Evolutionary conservation across 1,140 invertebrate species (phyloP).

Genomic region (Lepidostoma basale): DNA sequence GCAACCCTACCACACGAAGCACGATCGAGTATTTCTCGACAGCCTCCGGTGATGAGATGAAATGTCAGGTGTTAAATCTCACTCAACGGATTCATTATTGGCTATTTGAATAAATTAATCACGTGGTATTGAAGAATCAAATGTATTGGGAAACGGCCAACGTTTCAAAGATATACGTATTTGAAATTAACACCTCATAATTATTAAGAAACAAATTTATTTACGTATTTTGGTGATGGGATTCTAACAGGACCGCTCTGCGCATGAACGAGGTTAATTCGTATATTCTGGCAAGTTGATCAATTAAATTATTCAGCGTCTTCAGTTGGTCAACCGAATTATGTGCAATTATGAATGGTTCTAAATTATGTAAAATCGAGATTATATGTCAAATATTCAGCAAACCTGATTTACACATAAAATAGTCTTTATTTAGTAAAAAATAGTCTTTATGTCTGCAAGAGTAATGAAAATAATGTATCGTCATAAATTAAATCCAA

Average conservation of each 20-base stretch:
- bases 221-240: neutral
- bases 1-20: neutral
- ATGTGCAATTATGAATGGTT: too few species aligned
- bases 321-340: too few species aligned
- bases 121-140: conserved; percentile 6
- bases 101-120: conserved; percentile 16
- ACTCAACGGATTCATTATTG: conserved; percentile 4
- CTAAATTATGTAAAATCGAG: too few species aligned
- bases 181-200: neutral
- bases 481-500: too few species aligned
- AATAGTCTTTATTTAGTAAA: too few species aligned
- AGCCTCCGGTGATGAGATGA: conserved; percentile 4
- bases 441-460: too few species aligned
- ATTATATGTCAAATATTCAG: too few species aligned
- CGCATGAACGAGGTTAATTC: too few species aligned
- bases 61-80: conserved; percentile 18
- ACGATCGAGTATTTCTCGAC: neutral
- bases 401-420: too few species aligned
- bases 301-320: too few species aligned
- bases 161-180: neutral
- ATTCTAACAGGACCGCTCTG: neutral
- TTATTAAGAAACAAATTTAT: conserved; percentile 14
- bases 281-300: too few species aligned
- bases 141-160: neutral
- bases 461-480: too few species aligned